Evolutionary conservation across 2,113 vertebrate species (phyloP).

Genomic region (Litocranius walleri): DNA sequence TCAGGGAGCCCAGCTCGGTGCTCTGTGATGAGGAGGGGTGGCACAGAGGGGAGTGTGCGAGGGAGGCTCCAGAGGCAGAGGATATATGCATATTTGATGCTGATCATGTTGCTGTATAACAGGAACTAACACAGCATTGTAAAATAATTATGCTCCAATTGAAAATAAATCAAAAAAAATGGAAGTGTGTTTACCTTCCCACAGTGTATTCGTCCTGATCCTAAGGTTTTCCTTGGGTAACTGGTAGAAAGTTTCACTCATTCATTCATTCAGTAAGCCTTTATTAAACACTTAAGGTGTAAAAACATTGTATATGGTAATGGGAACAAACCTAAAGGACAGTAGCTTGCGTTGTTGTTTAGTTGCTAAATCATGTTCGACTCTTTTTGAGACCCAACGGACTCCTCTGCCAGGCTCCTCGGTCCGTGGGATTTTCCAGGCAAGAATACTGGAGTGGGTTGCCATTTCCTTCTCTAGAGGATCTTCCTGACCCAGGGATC

Average conservation of each 20-base stretch:
- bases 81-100: background rate
- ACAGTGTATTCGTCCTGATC: background rate
- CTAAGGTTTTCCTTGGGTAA: background rate
- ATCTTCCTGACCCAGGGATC: background rate
- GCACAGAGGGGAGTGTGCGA: accelerated
- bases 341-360: background rate
- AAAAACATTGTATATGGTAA: background rate
- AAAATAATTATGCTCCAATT: background rate
- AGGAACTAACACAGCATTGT: background rate
- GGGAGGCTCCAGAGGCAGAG: background rate
- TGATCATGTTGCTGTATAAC: background rate
- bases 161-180: background rate
- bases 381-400: background rate
- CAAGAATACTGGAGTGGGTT: background rate
- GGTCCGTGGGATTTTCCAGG: background rate
- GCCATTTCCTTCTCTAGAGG: background rate
- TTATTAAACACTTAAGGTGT: background rate
- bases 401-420: background rate
- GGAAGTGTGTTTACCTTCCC: background rate
- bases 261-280: background rate
- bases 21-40: background rate
- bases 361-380: background rate
- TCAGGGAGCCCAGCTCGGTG: background rate
- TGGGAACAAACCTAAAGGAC: background rate
- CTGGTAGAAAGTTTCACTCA: background rate